Base-by-base conservation (phyloP, 2,797 vertebrate genomes). In the Picus viridis region DNA sequence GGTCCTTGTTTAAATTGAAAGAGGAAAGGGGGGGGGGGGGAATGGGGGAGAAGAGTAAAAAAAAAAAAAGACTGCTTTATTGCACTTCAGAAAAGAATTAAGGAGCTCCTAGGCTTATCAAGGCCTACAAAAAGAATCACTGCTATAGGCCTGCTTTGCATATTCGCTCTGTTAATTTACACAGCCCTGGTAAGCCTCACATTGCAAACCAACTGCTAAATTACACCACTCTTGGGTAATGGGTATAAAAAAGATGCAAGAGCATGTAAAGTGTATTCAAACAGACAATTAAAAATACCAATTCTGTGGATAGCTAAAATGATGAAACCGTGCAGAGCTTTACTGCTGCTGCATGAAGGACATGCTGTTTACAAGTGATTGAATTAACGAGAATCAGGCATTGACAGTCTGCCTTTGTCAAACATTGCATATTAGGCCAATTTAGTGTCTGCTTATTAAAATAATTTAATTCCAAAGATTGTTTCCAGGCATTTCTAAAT, bases 101-200 rank as follows among this genome's bases (percentile, higher is more conserved):
- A 95, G 69, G 94, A 96, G 90, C 86, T 96, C 81, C 94, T 96
- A 96, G 84, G 76, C 92, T 97, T 96, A 74, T 24, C 64, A 61
- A 95, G 93, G 85, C 95, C 96, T 94, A 95, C 88, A 97, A 93
- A 97, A 96, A 94, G 96, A 97, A 97, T 97, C 96, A 63, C 87
- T 92, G 89, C 93, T 96, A 70, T 57, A 74, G 91, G 59, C 80
- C 90, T 95, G 86, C 93, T 97, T 96, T 97, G 92, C 97, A 97
- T 97, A 96, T 92, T 97, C 73, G 26, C 87, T 91, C 92, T 96
- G 92, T 96, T 96, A 96, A 97, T 97, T 97, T 96, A 63, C 95
- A 96, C 59, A 95, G 78, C 85, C 65, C 57, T 62, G 74, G 91
- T 92, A 82, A 94, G 86, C 62, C 85, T 96, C 61, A 10, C 83